These are phyloP conservation scores for Orthosia gothica DNA, from an alignment of 2,888 invertebrate genomes.

Conservation along the genomic window DNA sequence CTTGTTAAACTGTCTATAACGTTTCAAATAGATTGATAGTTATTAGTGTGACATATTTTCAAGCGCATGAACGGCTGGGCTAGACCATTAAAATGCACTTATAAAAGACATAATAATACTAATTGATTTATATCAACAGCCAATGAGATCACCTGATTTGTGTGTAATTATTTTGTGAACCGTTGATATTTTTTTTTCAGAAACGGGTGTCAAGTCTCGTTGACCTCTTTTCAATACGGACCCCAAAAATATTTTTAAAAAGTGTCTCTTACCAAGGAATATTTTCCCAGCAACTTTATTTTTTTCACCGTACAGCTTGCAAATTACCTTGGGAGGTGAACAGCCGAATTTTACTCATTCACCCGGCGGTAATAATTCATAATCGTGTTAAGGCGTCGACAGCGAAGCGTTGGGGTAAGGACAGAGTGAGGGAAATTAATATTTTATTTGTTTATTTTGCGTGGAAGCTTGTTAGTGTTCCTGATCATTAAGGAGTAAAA, in stretches of 20 bases:
- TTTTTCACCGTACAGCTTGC: constrained; percentile 51
- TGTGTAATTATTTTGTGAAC: too few species aligned
- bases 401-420: constrained; percentile 67
- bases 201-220: too few species aligned
- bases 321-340: constrained; percentile 66
- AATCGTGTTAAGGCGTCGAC: constrained; percentile 72
- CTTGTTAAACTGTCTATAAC: background rate
- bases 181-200: too few species aligned
- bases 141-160: too few species aligned
- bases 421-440: constrained; percentile 57
- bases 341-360: constrained; percentile 70
- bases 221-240: background rate
- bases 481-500: constrained; percentile 1
- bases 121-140: too few species aligned
- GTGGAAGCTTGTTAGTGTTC: constrained; percentile 25
- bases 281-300: constrained; percentile 52
- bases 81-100: too few species aligned
- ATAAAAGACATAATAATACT: too few species aligned
- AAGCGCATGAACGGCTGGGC: too few species aligned
- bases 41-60: too few species aligned
- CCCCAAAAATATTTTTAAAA: constrained; percentile 8
- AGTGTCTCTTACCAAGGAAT: constrained; percentile 21
- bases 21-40: background rate
- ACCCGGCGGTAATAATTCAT: constrained; percentile 73
- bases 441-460: constrained; percentile 44